Conservation (phyloP, 64 coral and sea anemone species). For the Stichodactyla helianthus region DNA sequence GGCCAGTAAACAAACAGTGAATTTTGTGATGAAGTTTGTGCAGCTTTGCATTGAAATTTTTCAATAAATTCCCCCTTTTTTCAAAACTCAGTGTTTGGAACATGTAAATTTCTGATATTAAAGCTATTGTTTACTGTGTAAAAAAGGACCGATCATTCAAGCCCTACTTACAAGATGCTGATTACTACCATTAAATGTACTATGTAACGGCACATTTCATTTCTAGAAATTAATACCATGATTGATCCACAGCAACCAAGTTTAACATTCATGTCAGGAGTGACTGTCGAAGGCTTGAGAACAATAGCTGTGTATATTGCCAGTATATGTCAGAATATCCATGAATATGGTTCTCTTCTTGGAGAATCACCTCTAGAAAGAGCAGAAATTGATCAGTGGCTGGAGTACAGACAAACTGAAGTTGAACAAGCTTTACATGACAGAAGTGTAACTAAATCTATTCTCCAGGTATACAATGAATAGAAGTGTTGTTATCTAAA, state of each 20-base stretch:
- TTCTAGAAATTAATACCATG: too few species aligned
- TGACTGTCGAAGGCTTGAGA: slow-evolving; percentile 35
- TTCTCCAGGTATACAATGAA: slow-evolving; percentile 22
- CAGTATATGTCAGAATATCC: not conserved
- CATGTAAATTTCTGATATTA: too few species aligned
- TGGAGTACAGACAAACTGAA: slow-evolving; percentile 45
- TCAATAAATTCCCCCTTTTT: too few species aligned
- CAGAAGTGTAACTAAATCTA: slow-evolving; percentile 10
- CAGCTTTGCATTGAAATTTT: too few species aligned
- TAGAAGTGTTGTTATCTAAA: not conserved
- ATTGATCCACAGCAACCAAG: slow-evolving; percentile 18
- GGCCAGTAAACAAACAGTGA: too few species aligned
- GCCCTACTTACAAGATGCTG: too few species aligned
- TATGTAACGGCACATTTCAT: too few species aligned
- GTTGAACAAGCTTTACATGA: slow-evolving; percentile 26
- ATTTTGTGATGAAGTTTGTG: too few species aligned
- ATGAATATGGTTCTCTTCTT: slow-evolving; percentile 12
- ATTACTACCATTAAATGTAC: too few species aligned
- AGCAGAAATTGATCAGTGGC: slow-evolving; percentile 71
- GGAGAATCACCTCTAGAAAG: slow-evolving; percentile 40
- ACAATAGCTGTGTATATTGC: slow-evolving; percentile 47
- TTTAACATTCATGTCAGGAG: slow-evolving; percentile 33
- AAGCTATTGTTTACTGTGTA: too few species aligned
- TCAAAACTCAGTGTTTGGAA: too few species aligned
- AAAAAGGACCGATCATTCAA: too few species aligned